Conservation (phyloP, 1,140 invertebrate genomes). For the Zaprionus ornatus region DNA sequence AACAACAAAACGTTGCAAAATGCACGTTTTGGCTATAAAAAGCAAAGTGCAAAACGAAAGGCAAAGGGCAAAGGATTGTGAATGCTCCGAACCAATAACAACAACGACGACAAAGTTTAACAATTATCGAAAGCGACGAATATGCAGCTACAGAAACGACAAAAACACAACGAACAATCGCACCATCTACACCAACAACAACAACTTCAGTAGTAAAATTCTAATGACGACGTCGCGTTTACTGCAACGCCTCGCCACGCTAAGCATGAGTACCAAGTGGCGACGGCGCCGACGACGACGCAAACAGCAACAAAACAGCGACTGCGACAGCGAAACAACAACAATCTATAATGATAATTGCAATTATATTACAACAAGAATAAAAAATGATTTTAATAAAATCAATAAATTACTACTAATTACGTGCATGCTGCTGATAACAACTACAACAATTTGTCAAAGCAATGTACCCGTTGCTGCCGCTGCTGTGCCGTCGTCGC, state of each 20-base stretch:
- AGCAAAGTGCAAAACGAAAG: slow-evolving; percentile 31
- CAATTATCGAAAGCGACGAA: slow-evolving; percentile 49
- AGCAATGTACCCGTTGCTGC: slow-evolving; percentile 49
- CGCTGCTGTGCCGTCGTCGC: slow-evolving; percentile 48
- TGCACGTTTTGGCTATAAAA: slow-evolving; percentile 75
- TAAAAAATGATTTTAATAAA: slow-evolving; percentile 78
- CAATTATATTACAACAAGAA: slow-evolving; percentile 68
- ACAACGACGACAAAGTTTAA: slow-evolving; percentile 39
- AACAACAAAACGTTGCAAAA: slow-evolving; percentile 50
- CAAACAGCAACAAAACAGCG: slow-evolving; percentile 41
- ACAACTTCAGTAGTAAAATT: slow-evolving; percentile 55
- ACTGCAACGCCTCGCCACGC: slow-evolving; percentile 53
- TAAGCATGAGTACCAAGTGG: slow-evolving; percentile 62
- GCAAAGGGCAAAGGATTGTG: slow-evolving; percentile 31
- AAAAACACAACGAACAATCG: slow-evolving; percentile 26
- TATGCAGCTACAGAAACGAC: slow-evolving; percentile 19
- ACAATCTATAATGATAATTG: slow-evolving; percentile 67
- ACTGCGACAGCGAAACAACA: slow-evolving; percentile 34
- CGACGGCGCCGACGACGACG: slow-evolving; percentile 63
- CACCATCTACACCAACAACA: slow-evolving; percentile 19
- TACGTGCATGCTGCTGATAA: slow-evolving; percentile 80
- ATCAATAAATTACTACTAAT: slow-evolving; percentile 83
- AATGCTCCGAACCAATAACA: slow-evolving; percentile 11
- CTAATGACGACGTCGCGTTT: slow-evolving; percentile 59
- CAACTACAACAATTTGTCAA: slow-evolving; percentile 79